Conservation (phyloP, 92 coral and sea anemone species). For the Galaxea fascicularis region DNA sequence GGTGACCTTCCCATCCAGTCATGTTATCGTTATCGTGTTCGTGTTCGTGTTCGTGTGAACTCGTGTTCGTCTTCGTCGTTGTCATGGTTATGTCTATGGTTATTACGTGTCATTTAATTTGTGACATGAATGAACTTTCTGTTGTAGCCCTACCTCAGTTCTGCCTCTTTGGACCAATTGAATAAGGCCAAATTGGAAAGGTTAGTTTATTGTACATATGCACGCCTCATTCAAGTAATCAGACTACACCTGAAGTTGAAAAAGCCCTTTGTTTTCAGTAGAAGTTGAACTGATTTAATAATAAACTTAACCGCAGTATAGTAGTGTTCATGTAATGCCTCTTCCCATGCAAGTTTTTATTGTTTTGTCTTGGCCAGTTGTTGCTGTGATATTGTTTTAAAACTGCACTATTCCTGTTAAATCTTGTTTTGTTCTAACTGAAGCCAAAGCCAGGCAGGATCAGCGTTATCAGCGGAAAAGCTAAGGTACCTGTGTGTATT, state of each 20-base stretch:
- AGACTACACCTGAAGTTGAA: background rate
- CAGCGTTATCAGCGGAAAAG: conserved; percentile 81
- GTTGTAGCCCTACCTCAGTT: conserved; percentile 73
- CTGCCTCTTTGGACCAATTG: conserved; percentile 70
- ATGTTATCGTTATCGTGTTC: too few species aligned
- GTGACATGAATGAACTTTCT: too few species aligned
- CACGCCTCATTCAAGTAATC: background rate
- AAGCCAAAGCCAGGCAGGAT: conserved; percentile 57
- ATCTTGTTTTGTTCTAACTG: conserved; percentile 12
- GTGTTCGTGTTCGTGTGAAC: too few species aligned
- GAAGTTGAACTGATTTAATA: background rate
- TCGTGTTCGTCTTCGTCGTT: too few species aligned
- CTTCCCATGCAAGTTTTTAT: background rate
- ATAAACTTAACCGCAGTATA: too few species aligned
- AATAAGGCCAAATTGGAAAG: conserved; percentile 60
- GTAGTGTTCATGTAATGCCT: background rate
- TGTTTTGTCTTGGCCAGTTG: background rate
- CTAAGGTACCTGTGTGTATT: conserved; percentile 45
- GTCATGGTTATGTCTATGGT: too few species aligned
- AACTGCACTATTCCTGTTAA: background rate
- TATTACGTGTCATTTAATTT: too few species aligned
- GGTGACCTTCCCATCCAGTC: too few species aligned
- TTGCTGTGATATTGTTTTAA: background rate
- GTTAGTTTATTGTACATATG: conserved; percentile 46
- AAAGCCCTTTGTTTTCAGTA: background rate